phyloP scores from a whole-genome alignment of 2,888 invertebrate species.

The Germaria angustata region DNA sequence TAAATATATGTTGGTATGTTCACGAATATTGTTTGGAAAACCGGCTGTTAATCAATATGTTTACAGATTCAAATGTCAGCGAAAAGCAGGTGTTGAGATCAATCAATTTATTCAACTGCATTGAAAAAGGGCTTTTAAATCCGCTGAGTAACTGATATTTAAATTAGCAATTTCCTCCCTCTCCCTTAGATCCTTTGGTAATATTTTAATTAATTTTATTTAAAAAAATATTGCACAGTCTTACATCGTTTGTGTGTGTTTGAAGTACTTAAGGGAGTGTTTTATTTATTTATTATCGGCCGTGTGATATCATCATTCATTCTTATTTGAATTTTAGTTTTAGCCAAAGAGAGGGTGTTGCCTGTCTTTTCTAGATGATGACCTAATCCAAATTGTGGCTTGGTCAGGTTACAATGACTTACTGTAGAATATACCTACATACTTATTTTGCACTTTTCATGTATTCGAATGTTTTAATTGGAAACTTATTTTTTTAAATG shows the following conservation, averaged over 20 bases:
- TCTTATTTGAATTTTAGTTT: not conserved
- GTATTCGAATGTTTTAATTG: too few relatives aligned
- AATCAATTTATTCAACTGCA: constrained; percentile 8
- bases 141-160: constrained; percentile 28
- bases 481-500: not conserved
- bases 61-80: not conserved
- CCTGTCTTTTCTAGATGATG: constrained; percentile 11
- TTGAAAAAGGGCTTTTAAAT: constrained; percentile 21
- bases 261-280: constrained; percentile 31
- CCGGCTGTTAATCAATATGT: constrained; percentile 30
- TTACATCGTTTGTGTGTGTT: not conserved
- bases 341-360: not conserved
- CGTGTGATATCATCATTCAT: constrained; percentile 10
- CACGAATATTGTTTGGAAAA: constrained; percentile 4
- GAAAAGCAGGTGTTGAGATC: constrained; percentile 38
- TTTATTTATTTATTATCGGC: not conserved
- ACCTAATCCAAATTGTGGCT: constrained; percentile 29
- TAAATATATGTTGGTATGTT: too few relatives aligned
- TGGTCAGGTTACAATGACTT: constrained; percentile 6
- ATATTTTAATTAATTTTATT: constrained; percentile 28
- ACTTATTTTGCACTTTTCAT: too few relatives aligned
- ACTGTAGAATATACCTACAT: too few relatives aligned
- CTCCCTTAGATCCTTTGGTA: not conserved
- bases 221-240: not conserved
- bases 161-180: not conserved